phyloP scores from a whole-genome alignment of 2,888 invertebrate genomes.

The Eupsilia transversa region DNA sequence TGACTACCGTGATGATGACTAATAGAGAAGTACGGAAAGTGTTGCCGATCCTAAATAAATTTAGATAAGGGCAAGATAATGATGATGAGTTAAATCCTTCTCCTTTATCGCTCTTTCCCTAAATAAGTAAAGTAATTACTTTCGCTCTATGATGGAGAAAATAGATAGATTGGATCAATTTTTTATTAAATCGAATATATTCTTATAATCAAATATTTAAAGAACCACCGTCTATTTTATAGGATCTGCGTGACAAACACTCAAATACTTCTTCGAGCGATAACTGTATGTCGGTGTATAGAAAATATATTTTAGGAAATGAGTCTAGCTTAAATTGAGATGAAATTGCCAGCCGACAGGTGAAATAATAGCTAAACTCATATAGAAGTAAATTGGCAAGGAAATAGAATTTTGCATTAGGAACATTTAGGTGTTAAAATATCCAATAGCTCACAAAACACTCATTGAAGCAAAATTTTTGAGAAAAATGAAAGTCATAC shows the following conservation, averaged over 20 bases:
- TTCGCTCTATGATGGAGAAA: not conserved
- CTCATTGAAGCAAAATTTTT: not conserved
- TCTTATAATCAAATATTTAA: not conserved
- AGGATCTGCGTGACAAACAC: not conserved
- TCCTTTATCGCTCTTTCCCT: not conserved
- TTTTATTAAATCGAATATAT: not conserved
- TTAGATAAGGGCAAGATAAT: not conserved
- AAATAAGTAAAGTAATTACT: not conserved
- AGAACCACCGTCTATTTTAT: not conserved
- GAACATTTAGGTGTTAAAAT: not conserved
- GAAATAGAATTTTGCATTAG: constrained; percentile 4
- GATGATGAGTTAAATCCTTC: not conserved
- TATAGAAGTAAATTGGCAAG: constrained; percentile 14
- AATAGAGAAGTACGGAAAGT: not conserved
- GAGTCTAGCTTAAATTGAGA: constrained; percentile 3
- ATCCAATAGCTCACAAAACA: not conserved
- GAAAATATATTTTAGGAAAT: not conserved
- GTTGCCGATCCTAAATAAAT: not conserved
- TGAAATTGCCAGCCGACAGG: constrained; percentile 25
- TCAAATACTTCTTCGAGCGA: not conserved
- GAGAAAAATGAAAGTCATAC: not conserved
- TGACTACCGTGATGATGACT: not conserved
- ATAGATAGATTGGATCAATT: not conserved
- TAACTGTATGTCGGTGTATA: not conserved
- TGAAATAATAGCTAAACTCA: not conserved